Base-by-base conservation (phyloP, 2,888 invertebrate species). In the Caenorhabditis becei region DNA sequence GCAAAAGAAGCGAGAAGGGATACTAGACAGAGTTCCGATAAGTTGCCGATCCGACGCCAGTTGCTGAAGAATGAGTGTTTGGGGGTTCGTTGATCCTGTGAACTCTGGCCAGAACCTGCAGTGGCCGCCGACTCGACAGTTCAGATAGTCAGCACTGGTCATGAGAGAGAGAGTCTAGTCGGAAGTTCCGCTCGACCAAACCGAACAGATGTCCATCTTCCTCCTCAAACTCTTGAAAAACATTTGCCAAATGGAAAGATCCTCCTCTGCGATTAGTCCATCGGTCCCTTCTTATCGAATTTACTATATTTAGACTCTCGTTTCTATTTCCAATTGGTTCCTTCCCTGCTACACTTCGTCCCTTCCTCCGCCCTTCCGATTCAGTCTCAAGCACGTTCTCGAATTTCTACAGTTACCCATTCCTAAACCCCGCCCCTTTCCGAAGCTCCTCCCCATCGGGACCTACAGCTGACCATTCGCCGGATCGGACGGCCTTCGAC, bases 381-480 rank as follows among this genome's bases (percentile, higher is more conserved):
- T 14, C 41, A 14, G 2, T 41, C 41, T 14, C 16, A 16, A 23
- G 28, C 4, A 32, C 10, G 11, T 51, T 23, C 54, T 24, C 28
- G 16, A 24, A 24, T n/a, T 14, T 14, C 26, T 28, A 54, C 54
- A 54, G 54, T 54, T 28, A 28, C 28, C n/a, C 2, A 20, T 26
- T 24, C 18, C 59, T 20, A 59, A 35, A 11, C 59, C 35, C 59
- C 59, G 59, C 59, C 59, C 59, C n/a, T n/a, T n/a, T n/a, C n/a
- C n/a, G n/a, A n/a, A n/a, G n/a, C n/a, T n/a, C n/a, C n/a, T n/a
- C n/a, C n/a, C n/a, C n/a, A n/a, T n/a, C 23, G 26, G 54, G 54
- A 54, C n/a, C 54, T 16, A 54, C 54, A 54, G 54, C 54, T 59
- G 59, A 59, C 59, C 59, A 59, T 37, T 41, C 41, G 35, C 14